Base-by-base conservation (phyloP, 2,113 vertebrate genomes). In the Entosphenus tridentatus region DNA sequence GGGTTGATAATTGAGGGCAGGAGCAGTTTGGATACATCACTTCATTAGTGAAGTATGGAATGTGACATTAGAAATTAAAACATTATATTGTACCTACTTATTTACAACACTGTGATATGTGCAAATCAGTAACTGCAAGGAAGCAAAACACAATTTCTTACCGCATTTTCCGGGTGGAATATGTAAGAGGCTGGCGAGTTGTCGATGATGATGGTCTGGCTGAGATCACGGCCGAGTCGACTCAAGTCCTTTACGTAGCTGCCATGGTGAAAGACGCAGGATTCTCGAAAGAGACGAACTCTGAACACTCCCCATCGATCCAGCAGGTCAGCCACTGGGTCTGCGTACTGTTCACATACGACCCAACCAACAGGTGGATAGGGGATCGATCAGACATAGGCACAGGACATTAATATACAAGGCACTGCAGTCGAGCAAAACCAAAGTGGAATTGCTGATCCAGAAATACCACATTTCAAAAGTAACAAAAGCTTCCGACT, bases 181-280 rank as follows among this genome's bases (percentile, higher is more conserved):
- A 89, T 90, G 77, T 96, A 97, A 16, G 91, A 96, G 74, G 92
- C 90, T 71, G 92, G 92, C 18, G 92, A 97, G 78, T 96, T 97
- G 82, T 97, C 92, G 55, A 97, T 81, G 57, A 96, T 97, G 78
- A 96, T 89, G 74, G 95, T 88, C 80, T 87, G 88, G 75, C 81
- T 86, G 79, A 97, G 85, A 77, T 90, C 87, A 74, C 92, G 82
- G 68, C 92, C 92, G 73, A 95, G 82, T 59, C 87, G 87, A 74
- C 91, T 95, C 77, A 97, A 84, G 80, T 97, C 92, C 82, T 97
- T 96, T 76, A 97, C 92, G 0, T 97, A 96, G 82, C 93, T 96
- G 69, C 92, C 92, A 72, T 88, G 80, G 75, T 97, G 91, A 81
- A 97, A 97, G 79, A 96, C 89, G 70, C 92, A 97, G 14, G 92